Evolutionary conservation across 2,113 vertebrate genomes (phyloP).

Genomic region (Nannospalax galili): DNA sequence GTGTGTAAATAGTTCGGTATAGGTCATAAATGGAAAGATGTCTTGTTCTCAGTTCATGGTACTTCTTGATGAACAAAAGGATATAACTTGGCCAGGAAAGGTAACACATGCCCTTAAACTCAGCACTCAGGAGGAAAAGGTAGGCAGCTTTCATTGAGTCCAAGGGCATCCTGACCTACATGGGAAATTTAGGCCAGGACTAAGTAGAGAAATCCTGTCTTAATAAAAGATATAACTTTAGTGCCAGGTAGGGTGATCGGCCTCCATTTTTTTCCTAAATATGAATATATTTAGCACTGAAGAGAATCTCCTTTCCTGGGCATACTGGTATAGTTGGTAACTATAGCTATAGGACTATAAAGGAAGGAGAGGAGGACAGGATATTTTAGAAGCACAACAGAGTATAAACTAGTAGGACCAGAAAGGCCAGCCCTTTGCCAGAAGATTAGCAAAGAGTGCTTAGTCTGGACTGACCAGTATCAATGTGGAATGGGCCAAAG

Average conservation of each 20-base stretch:
- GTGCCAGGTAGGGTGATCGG: not conserved
- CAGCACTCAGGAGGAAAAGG: no score
- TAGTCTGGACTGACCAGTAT: not conserved
- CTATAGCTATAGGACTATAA: not conserved
- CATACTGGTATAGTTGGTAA: not conserved
- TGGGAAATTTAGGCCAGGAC: no score
- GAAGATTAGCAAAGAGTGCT: not conserved
- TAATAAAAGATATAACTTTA: not conserved
- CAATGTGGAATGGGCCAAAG: not conserved
- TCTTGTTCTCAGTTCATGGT: not conserved
- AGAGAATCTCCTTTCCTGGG: not conserved
- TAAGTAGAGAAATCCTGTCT: no score
- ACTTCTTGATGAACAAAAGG: not conserved
- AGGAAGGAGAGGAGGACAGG: fast-evolving
- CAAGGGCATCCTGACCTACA: no score
- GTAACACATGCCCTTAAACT: no score
- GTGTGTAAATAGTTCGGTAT: not conserved
- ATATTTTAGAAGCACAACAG: not conserved
- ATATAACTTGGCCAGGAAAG: no score
- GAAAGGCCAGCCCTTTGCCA: not conserved
- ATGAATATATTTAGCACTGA: not conserved
- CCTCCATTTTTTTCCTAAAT: not conserved
- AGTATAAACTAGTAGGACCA: not conserved
- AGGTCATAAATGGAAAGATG: not conserved
- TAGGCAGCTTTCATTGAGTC: no score